Conservation (phyloP, 1,140 invertebrate genomes). For the Apocrypta bakeri region DNA sequence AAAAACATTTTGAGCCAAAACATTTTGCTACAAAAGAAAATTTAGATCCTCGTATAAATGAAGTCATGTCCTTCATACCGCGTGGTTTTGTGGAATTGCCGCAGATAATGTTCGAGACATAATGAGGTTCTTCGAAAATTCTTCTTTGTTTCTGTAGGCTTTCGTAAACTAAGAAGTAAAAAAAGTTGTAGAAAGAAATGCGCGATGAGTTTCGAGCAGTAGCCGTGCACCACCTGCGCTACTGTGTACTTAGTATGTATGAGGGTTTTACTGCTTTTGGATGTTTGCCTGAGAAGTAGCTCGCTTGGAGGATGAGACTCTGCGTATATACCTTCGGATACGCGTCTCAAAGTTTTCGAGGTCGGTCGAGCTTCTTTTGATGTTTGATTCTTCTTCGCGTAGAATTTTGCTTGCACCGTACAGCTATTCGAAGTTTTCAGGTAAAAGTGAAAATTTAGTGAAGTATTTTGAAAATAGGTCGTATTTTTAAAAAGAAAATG, state of each 20-base stretch:
- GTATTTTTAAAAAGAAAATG: too few species aligned
- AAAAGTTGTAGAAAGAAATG: background rate
- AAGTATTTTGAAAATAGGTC: too few species aligned
- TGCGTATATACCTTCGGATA: background rate
- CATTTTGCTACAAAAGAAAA: too few species aligned
- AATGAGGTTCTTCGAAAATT: background rate
- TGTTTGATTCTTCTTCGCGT: background rate
- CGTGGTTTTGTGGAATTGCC: too few species aligned
- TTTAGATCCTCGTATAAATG: too few species aligned
- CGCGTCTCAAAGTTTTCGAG: slow-evolving; percentile 2
- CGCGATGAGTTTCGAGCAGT: background rate
- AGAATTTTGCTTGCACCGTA: background rate
- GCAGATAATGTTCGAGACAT: background rate
- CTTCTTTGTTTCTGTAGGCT: background rate
- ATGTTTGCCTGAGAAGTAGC: slow-evolving; percentile 10
- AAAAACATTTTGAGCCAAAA: too few species aligned
- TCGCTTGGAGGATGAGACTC: background rate
- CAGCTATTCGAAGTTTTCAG: too few species aligned
- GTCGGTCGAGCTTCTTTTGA: background rate
- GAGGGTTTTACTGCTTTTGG: slow-evolving; percentile 17
- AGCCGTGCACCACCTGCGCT: background rate
- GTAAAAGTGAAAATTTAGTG: too few species aligned
- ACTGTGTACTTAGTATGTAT: slow-evolving; percentile 4
- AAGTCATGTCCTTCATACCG: too few species aligned
- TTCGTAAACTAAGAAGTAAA: background rate